These are phyloP conservation scores for Anolis apletophallus DNA, from an alignment of 2,797 vertebrate genomes.

Conservation along the genomic window DNA sequence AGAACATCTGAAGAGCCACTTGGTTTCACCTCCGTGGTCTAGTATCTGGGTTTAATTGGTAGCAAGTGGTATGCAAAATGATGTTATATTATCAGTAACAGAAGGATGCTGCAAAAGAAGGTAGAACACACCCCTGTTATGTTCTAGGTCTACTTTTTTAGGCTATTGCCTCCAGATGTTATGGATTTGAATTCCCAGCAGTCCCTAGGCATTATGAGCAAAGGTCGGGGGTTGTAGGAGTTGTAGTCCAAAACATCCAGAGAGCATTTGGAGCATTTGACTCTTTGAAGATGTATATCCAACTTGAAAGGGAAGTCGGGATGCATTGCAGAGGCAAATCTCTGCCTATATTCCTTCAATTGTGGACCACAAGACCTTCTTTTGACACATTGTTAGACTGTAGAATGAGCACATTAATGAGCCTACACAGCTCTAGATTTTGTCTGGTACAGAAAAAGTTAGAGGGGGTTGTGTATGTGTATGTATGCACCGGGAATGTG, in stretches of 20 bases:
- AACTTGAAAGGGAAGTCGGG: not conserved
- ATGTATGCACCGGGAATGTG: no score
- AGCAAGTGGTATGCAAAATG: not conserved
- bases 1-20: not conserved
- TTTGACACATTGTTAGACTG: not conserved
- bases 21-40: not conserved
- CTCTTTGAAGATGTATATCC: not conserved
- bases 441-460: not conserved
- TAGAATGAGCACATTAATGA: not conserved
- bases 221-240: not conserved
- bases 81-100: not conserved
- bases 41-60: not conserved
- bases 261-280: not conserved
- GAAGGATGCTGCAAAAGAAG: not conserved
- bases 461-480: not conserved
- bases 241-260: not conserved
- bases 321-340: not conserved
- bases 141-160: not conserved
- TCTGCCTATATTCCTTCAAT: not conserved
- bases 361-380: not conserved
- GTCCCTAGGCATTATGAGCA: not conserved
- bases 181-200: not conserved
- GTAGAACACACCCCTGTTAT: no score
- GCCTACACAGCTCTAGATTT: not conserved
- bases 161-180: not conserved